Base-by-base conservation (phyloP, 2,797 vertebrate genomes). In the Spea hammondii region DNA sequence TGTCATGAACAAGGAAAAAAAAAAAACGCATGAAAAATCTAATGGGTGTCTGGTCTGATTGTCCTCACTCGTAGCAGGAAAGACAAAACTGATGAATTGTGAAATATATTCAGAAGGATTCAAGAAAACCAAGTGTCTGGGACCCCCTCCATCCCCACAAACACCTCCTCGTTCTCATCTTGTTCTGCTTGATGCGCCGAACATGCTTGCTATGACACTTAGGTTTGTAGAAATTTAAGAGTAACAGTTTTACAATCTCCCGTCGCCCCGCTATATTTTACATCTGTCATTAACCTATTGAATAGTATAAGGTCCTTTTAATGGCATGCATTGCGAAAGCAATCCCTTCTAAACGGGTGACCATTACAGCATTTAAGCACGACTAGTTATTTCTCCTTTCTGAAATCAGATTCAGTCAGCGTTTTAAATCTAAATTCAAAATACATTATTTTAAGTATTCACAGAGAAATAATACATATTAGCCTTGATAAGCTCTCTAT, bases 11-110 rank as follows among this genome's bases (percentile, higher is more conserved):
- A 90, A 94, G 93, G 90, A 91, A 75, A 54, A 76, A 92, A 92
- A 95, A 93, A 93, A 91, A 92, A 83, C 89, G 92, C 94, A 95
- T 95, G 95, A 95, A 91, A 94, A 96, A 96, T 97, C 96, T 98
- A 98, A 99, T 98, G 97, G 95, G 95, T 95, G 97, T 98, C 97
- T 98, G 96, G 95, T 97, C 95, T 97, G 97, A 98, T 97, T 96
- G 96, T 97, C 96, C 96, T 98, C 96, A 96, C 95, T 95, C 93
- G 90, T 97, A 95, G 96, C 96, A 97, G 95, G 92, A 92, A 95
- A 99, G 96, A 98, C 96, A 97, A 93, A 98, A 95, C 96, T 97
- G 96, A 98, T 98, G 97, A 98, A 98, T 98, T 98, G 97, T 98
- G 96, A 97, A 97, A 99, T 98, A 93, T 97, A 98, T 98, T 98